Evolutionary conservation across 92 coral and sea anemone species (phyloP), one percentile per base, ranked within the genome.

Genomic region (Ricordea florida): DNA sequence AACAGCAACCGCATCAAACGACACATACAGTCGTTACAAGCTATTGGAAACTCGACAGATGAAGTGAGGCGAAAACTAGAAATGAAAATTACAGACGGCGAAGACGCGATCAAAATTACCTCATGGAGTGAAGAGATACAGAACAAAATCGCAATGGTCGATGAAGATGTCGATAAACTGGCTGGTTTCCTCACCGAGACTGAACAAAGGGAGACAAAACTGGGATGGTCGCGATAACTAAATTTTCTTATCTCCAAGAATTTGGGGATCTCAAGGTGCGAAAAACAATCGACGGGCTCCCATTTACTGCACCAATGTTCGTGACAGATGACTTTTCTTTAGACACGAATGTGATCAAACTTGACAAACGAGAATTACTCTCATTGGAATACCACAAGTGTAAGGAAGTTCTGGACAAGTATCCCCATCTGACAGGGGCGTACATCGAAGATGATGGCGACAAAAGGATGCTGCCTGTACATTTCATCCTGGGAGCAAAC

Each of bases 401-500:
- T 59, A 76, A 74, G 56, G 70, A 80, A 34, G 67, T 89, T 56
- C 59, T 80, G 2, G 60, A 60, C 46, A 40, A 57, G 29, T 49
- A 84, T 68, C 36, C 79, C 11, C 90, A 84, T 45, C 65, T 89
- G 36, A 66, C 60, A 37, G 90, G 86, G 10, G 87, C 84, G 5
- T 32, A 62, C 16, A 74, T 83, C 72, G 87, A 74, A 9, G 85
- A 89, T 62, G 30, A 45, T 10, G 86, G 78, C 33, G 76, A 72
- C 45, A 67, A 83, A 40, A 40, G 40, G 1, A 50, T 42, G 7
- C 45, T 89, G 21, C 87, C 87, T 6, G 87, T 84, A 13, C 93
- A 89, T 49, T 37, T 89, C 15, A 85, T 84, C 31, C 32, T 80
- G 26, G 85, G 85, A 57, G 85, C 87, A 10, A 89, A 80, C 34